Evolutionary conservation across 2,113 vertebrate species (phyloP).

Genomic region (Cebidichthys violaceus): DNA sequence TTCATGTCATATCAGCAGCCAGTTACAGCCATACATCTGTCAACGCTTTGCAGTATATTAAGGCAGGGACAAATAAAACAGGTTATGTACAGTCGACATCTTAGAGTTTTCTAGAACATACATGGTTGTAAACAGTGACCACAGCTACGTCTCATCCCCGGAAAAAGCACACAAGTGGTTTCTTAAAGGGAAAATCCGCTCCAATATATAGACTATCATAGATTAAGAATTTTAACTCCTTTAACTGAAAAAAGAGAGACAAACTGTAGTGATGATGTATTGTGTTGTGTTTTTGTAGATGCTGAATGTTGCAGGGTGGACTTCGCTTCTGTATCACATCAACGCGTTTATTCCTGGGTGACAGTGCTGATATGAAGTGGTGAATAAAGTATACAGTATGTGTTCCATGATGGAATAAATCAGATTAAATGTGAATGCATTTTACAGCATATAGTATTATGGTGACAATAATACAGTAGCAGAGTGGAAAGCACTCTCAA

Average conservation of each 20-base stretch:
- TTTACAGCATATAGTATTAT: slow-evolving; percentile 49
- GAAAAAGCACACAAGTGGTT: slow-evolving; percentile 52
- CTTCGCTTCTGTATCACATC: neutral
- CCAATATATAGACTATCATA: slow-evolving; percentile 7
- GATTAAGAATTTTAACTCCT: neutral
- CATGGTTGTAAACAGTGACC: slow-evolving; percentile 75
- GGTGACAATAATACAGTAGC: slow-evolving; percentile 41
- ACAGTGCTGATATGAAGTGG: slow-evolving; percentile 30
- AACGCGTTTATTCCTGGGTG: neutral
- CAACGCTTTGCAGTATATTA: slow-evolving; percentile 77
- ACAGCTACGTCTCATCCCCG: slow-evolving; percentile 53
- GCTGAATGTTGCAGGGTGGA: slow-evolving; percentile 6
- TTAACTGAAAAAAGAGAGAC: neutral
- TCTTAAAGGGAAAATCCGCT: slow-evolving; percentile 51
- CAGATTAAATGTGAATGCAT: slow-evolving; percentile 36
- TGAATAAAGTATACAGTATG: slow-evolving; percentile 38
- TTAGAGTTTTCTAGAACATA: slow-evolving; percentile 64
- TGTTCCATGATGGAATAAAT: slow-evolving; percentile 49
- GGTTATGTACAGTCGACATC: slow-evolving; percentile 73
- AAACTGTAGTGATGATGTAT: neutral
- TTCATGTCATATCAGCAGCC: slow-evolving; percentile 74
- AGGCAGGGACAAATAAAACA: slow-evolving; percentile 69
- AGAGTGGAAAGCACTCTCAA: slow-evolving; percentile 27
- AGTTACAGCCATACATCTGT: slow-evolving; percentile 72
- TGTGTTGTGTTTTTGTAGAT: slow-evolving; percentile 6